Conservation (phyloP, 1,140 invertebrate species). For the Halyomorpha halys region DNA sequence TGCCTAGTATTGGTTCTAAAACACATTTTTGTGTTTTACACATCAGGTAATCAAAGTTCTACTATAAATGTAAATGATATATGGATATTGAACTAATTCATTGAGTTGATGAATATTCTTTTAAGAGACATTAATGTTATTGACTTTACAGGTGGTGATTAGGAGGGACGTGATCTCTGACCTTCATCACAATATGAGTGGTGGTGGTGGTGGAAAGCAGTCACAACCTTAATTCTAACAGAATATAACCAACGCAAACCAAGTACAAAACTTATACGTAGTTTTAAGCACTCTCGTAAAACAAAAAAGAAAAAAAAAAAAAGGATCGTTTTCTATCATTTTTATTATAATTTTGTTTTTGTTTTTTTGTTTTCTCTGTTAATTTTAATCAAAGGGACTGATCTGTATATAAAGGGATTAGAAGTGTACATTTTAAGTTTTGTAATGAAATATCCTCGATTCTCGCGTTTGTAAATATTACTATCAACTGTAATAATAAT, state of each 20-base stretch:
- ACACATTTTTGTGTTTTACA: no score
- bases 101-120: no score
- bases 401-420: conserved; percentile 15
- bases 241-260: conserved; percentile 4
- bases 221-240: conserved; percentile 7
- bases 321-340: no score
- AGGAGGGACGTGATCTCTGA: conserved; percentile 5
- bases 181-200: conserved; percentile 1
- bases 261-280: background rate
- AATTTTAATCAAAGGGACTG: conserved; percentile 17
- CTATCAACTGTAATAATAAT: conserved; percentile 1
- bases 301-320: no score
- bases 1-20: no score
- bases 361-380: conserved; percentile 10
- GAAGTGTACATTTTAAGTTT: conserved; percentile 15
- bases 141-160: conserved; percentile 4
- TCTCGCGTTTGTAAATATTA: conserved; percentile 12
- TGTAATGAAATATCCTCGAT: conserved; percentile 12
- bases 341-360: conserved; percentile 1
- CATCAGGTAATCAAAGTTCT: no score
- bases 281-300: no score
- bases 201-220: conserved; percentile 5
- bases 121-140: no score
- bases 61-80: no score
- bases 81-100: no score